A percentile compares a stretch with the other conserved stretches of the same genome.
Conservation (phyloP, 1,140 invertebrate species). For the Sinella curviseta region DNA sequence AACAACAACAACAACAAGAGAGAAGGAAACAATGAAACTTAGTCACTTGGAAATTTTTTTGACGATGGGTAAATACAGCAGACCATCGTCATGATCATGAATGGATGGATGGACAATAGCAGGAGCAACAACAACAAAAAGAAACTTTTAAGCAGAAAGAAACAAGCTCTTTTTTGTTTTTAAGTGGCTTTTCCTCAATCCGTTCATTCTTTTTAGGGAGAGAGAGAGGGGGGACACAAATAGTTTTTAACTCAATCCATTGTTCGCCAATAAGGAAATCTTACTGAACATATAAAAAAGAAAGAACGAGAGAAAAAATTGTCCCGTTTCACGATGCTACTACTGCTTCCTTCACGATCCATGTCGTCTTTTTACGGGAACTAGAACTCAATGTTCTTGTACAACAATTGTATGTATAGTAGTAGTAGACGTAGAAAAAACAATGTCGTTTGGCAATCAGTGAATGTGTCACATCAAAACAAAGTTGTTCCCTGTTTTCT, state of each 20-base stretch:
- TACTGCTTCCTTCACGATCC: not conserved
- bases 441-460: not conserved
- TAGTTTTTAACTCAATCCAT: not conserved
- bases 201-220: not conserved
- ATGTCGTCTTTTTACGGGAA: not conserved
- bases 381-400: too few species aligned
- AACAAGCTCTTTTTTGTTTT: not conserved
- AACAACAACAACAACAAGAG: too few species aligned
- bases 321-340: not conserved
- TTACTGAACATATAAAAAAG: not conserved
- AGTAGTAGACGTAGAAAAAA: not conserved
- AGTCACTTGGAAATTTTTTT: constrained; percentile 4
- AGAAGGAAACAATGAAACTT: not conserved
- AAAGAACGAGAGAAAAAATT: not conserved
- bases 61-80: not conserved
- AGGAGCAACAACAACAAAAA: not conserved
- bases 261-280: not conserved
- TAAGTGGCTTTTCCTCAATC: not conserved
- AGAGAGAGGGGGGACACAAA: not conserved
- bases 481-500: not conserved
- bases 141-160: not conserved
- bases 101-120: not conserved
- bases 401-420: not conserved
- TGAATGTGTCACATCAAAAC: constrained; percentile 2
- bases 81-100: not conserved